phyloP scores from a whole-genome alignment of 2,888 invertebrate genomes.

The Ormyrus labotus region DNA sequence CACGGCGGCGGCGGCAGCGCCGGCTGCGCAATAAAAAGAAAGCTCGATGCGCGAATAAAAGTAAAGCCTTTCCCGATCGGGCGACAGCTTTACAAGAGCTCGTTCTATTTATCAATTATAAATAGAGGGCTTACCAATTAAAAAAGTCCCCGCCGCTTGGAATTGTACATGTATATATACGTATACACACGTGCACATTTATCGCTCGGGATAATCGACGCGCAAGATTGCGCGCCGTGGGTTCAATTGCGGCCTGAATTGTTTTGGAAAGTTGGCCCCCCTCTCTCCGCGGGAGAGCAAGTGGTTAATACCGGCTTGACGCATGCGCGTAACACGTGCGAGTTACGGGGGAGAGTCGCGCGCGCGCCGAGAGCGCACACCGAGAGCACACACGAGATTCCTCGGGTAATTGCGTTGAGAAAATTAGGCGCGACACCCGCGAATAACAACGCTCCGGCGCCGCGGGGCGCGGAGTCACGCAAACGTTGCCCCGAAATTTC shows the following conservation, averaged over 20 bases:
- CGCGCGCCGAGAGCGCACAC: neutral
- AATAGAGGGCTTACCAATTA: conserved; percentile 8
- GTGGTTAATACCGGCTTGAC: conserved; percentile 34
- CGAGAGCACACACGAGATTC: conserved; percentile 20
- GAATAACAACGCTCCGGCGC: conserved; percentile 7
- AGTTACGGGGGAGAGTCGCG: neutral
- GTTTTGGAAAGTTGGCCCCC: conserved; percentile 43
- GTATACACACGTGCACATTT: neutral
- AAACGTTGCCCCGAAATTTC: neutral
- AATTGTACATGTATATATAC: neutral
- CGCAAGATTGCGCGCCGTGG: neutral
- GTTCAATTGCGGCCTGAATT: conserved; percentile 40
- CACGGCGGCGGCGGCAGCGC: too few species aligned
- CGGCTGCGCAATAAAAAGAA: too few species aligned
- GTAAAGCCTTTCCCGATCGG: too few species aligned
- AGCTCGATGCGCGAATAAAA: too few species aligned
- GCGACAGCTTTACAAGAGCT: neutral
- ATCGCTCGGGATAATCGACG: conserved; percentile 21
- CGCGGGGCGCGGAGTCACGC: neutral
- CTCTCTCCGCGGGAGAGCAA: neutral
- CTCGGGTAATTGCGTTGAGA: conserved; percentile 51
- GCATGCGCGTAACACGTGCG: conserved; percentile 41
- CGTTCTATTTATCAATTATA: neutral
- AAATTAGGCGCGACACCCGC: conserved; percentile 42
- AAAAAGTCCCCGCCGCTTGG: neutral